A percentile compares a stretch with the other conserved stretches of the same genome.
Evolutionary conservation across 2,888 invertebrate species (phyloP).

Genomic region (Morpho helenor): DNA sequence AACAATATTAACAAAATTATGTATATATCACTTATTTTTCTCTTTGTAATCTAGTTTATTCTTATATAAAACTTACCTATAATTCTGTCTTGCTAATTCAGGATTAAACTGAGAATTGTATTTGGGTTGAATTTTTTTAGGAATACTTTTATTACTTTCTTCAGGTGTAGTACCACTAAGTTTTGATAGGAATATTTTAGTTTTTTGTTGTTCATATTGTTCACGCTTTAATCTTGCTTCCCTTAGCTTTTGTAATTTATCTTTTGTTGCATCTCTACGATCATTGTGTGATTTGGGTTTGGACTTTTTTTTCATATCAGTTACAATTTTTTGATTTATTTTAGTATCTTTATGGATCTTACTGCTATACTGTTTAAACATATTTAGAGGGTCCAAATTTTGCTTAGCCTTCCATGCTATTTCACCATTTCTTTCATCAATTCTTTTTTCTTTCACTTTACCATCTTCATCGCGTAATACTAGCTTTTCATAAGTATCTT

Average conservation of each 20-base stretch:
- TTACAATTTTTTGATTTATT: slow-evolving; percentile 28
- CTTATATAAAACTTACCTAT: slow-evolving; percentile 36
- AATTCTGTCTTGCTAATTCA: slow-evolving; percentile 90
- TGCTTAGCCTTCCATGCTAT: slow-evolving; percentile 83
- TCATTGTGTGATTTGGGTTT: slow-evolving; percentile 34
- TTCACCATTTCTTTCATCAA: slow-evolving; percentile 78
- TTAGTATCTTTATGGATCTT: slow-evolving; percentile 25
- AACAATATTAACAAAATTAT: too few species aligned
- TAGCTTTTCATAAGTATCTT: slow-evolving; percentile 69
- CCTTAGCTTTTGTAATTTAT: slow-evolving; percentile 83
- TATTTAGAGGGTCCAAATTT: slow-evolving; percentile 85
- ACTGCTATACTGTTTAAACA: slow-evolving; percentile 79
- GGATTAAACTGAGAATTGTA: slow-evolving; percentile 99
- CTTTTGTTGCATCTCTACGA: slow-evolving; percentile 43
- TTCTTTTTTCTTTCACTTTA: slow-evolving; percentile 48
- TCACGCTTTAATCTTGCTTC: slow-evolving; percentile 90
- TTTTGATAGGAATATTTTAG: slow-evolving; percentile 85
- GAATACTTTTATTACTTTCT: slow-evolving; percentile 29
- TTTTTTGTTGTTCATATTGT: slow-evolving; percentile 84
- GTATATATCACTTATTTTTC: too few species aligned
- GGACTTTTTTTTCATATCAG: slow-evolving; percentile 47
- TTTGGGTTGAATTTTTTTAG: slow-evolving; percentile 81
- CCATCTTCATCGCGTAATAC: slow-evolving; percentile 68
- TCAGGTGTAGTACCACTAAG: slow-evolving; percentile 57
- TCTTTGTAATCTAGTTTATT: too few species aligned